phyloP scores from a whole-genome alignment of 2,113 vertebrate species.

The Gnathonemus longibarbis region DNA sequence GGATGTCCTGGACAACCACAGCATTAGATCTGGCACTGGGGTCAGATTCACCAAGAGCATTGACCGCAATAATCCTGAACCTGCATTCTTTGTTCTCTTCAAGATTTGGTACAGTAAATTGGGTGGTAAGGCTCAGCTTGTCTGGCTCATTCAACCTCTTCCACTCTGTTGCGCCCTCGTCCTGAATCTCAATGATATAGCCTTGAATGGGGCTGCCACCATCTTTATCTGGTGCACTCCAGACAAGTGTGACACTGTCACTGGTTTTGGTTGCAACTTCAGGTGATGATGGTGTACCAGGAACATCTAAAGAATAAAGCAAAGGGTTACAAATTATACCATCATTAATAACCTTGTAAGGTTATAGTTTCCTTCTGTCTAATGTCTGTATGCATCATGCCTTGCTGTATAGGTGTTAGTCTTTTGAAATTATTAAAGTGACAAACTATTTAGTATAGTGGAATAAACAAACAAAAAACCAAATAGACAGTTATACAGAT shows the following conservation, averaged over 20 bases:
- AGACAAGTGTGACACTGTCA: conserved; percentile 75
- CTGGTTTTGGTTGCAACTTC: conserved; percentile 88
- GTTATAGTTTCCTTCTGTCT: neutral
- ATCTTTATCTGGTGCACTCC: conserved; percentile 86
- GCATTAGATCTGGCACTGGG: conserved; percentile 78
- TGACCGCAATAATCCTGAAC: conserved; percentile 91
- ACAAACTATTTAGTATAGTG: neutral
- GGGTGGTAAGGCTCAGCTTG: conserved; percentile 76
- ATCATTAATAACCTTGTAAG: neutral
- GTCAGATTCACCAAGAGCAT: conserved; percentile 86
- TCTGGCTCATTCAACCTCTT: conserved; percentile 81
- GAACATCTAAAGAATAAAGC: conserved; percentile 61
- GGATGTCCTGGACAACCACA: conserved; percentile 77
- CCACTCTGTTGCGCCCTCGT: conserved; percentile 88
- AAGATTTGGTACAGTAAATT: conserved; percentile 79
- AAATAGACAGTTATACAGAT: neutral
- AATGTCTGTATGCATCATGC: neutral
- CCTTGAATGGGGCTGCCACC: conserved; percentile 91
- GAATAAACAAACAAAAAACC: neutral
- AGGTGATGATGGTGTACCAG: conserved; percentile 73
- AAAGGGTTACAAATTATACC: neutral
- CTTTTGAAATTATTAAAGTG: neutral
- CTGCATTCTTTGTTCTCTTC: conserved; percentile 87
- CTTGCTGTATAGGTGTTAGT: neutral
- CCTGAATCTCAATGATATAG: conserved; percentile 92